phyloP scores from a whole-genome alignment of 2,797 vertebrate species.

The Lophotriccus pileatus region DNA sequence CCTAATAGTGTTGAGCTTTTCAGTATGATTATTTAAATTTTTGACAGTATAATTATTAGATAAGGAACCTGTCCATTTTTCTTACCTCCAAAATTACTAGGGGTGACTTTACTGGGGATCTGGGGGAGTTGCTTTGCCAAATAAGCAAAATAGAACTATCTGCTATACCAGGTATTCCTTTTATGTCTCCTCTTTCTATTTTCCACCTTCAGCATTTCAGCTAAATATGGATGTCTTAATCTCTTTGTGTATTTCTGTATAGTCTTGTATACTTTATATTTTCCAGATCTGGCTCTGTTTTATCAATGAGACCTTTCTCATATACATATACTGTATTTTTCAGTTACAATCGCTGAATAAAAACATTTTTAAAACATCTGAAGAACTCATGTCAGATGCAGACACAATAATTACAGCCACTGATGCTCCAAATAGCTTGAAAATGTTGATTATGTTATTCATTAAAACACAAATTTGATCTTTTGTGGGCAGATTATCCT shows the following conservation, averaged over 20 bases:
- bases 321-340: not conserved
- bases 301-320: not conserved
- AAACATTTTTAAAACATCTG: not conserved
- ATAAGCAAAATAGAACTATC: not conserved
- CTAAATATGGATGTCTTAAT: not conserved
- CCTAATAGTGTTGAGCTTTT: not conserved
- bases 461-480: not conserved
- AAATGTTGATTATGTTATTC: not conserved
- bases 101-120: not conserved
- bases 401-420: not conserved
- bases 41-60: not conserved
- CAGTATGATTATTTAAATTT: not conserved
- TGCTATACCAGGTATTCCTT: not conserved
- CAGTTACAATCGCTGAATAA: not conserved
- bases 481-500: not conserved
- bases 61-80: not conserved
- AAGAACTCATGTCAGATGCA: not conserved
- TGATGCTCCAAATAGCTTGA: not conserved
- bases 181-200: not conserved
- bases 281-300: not conserved
- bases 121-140: not conserved
- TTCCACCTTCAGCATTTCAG: not conserved
- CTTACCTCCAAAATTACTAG: not conserved
- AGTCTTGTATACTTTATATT: not conserved
- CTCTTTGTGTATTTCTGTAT: not conserved